These are phyloP conservation scores for Mastacembelus armatus DNA, from an alignment of 2,797 vertebrate species.

Conservation along the genomic window DNA sequence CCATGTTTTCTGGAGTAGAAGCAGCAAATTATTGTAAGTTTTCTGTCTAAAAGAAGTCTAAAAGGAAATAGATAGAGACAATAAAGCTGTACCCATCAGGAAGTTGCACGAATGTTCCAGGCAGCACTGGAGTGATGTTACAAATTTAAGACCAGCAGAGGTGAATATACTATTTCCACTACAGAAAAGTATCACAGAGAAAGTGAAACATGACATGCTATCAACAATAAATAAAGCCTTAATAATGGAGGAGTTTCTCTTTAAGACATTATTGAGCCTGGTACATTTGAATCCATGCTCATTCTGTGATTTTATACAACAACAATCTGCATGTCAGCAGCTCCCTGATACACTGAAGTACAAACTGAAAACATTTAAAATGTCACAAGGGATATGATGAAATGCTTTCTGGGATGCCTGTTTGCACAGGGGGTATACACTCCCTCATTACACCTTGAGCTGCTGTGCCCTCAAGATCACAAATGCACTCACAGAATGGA, in stretches of 20 bases:
- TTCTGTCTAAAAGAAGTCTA: slow-evolving; percentile 16
- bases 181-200: slow-evolving; percentile 35
- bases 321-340: background rate
- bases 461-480: slow-evolving; percentile 23
- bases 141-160: slow-evolving; percentile 45
- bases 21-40: slow-evolving; percentile 46
- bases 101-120: slow-evolving; percentile 41
- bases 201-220: slow-evolving; percentile 45
- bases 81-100: slow-evolving; percentile 55
- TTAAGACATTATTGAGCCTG: too few relatives aligned
- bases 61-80: slow-evolving; percentile 56
- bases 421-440: slow-evolving; percentile 14
- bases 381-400: background rate
- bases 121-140: slow-evolving; percentile 46
- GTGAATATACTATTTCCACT: slow-evolving; percentile 52
- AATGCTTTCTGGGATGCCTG: background rate
- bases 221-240: slow-evolving; percentile 56
- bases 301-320: slow-evolving; percentile 1
- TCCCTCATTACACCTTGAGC: slow-evolving; percentile 9
- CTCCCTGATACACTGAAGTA: background rate
- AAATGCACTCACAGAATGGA: slow-evolving; percentile 26
- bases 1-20: slow-evolving; percentile 23
- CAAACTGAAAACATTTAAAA: too few relatives aligned
- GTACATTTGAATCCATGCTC: slow-evolving; percentile 11
- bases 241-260: too few relatives aligned